Percentiles rank a stretch among this genome's conserved stretches.
Evolutionary conservation across 2,113 vertebrate genomes (phyloP).

Genomic region (Ctenodactylus gundi): DNA sequence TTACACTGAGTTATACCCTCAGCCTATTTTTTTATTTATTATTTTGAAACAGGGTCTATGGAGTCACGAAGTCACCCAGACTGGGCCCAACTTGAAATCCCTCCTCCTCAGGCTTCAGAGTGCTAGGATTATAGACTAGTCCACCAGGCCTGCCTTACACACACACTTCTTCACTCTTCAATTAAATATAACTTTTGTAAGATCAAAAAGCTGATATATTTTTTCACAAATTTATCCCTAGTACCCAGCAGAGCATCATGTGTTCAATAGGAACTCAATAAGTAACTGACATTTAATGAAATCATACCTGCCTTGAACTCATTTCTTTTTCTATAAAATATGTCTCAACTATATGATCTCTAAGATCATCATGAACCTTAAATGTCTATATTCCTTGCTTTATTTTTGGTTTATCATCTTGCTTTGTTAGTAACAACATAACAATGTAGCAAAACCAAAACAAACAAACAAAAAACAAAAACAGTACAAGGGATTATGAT

Average conservation of each 20-base stretch:
- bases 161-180: background rate
- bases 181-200: background rate
- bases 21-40: too few species aligned
- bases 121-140: too few species aligned
- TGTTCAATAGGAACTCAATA: background rate
- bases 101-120: too few species aligned
- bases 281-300: background rate
- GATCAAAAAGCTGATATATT: background rate
- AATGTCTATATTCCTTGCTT: background rate
- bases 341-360: background rate
- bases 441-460: background rate
- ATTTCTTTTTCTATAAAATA: background rate
- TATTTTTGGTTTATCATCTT: background rate
- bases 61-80: too few species aligned
- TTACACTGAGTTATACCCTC: too few species aligned
- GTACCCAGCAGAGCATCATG: background rate
- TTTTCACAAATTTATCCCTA: background rate
- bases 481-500: background rate
- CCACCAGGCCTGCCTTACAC: too few species aligned
- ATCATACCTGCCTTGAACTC: background rate
- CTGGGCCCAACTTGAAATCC: too few species aligned
- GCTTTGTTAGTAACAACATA: background rate
- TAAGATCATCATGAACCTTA: conserved; percentile 1
- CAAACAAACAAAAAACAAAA: too few species aligned
- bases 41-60: too few species aligned